Conservation (phyloP, 2,113 vertebrate genomes). For the Columba livia region DNA sequence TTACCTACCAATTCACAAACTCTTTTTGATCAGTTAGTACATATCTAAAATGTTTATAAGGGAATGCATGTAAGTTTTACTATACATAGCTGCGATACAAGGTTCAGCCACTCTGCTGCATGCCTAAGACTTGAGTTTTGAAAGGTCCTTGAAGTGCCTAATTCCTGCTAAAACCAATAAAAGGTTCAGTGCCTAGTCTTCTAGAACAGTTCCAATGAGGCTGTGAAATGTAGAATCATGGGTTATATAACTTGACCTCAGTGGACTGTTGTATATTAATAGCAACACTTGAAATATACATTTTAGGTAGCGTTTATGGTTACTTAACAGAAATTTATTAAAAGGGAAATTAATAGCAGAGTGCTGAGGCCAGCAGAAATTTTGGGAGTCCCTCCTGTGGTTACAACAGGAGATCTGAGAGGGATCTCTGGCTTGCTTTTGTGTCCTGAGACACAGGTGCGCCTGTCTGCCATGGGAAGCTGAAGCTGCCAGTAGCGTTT, state of each 20-base stretch:
- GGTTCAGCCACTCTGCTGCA: rapidly evolving
- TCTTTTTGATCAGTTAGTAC: not conserved
- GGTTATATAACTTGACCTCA: not conserved
- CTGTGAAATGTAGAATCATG: not conserved
- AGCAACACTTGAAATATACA: not conserved
- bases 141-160: not conserved
- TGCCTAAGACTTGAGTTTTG: not conserved
- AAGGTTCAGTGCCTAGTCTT: not conserved
- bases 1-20: not conserved
- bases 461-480: not conserved
- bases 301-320: not conserved
- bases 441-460: not conserved
- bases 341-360: not conserved
- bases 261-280: not conserved
- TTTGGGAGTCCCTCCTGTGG: not conserved
- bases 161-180: not conserved
- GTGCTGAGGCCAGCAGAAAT: not conserved
- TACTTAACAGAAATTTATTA: not conserved
- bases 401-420: not conserved
- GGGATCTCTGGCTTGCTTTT: not conserved
- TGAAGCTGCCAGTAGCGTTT: not conserved
- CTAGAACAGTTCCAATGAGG: not conserved
- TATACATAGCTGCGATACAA: not conserved
- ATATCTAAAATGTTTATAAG: not conserved
- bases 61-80: not conserved